These are phyloP conservation scores for Oxytorus armatus DNA, from an alignment of 2,888 invertebrate genomes.

Conservation along the genomic window DNA sequence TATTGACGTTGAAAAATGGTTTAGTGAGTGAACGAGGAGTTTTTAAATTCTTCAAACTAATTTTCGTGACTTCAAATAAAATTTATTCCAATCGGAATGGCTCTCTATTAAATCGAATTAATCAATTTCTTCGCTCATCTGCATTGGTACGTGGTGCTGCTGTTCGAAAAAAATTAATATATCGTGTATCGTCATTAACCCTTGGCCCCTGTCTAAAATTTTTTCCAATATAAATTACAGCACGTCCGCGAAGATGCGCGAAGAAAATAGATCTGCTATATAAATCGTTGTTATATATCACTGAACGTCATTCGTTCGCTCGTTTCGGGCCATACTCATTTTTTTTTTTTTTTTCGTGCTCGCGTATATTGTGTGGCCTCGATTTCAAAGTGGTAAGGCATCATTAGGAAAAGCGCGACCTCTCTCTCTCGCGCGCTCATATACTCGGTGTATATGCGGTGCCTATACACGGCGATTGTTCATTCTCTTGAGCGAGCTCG, in stretches of 20 bases:
- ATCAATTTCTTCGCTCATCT: no score
- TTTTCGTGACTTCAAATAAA: no score
- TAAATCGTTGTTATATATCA: constrained; percentile 10
- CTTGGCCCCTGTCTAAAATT: background rate
- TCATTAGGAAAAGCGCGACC: constrained; percentile 29
- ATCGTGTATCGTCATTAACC: background rate
- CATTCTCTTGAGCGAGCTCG: constrained; percentile 41
- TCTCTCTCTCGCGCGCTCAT: constrained; percentile 12
- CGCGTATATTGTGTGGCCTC: constrained; percentile 39
- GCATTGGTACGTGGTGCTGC: no score
- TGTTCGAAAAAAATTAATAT: background rate
- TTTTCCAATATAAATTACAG: constrained; percentile 9
- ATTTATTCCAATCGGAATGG: no score
- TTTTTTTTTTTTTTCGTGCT: constrained; percentile 30
- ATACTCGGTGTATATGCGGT: background rate
- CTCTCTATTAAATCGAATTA: no score
- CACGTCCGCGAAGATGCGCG: constrained; percentile 5
- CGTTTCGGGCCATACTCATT: no score
- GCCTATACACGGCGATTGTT: constrained; percentile 36
- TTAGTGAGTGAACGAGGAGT: no score
- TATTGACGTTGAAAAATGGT: no score
- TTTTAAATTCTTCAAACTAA: no score
- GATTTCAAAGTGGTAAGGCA: constrained; percentile 46
- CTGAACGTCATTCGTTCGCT: constrained; percentile 18
- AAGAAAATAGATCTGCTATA: constrained; percentile 4